These are phyloP conservation scores for Amblyraja radiata DNA, from an alignment of 2,797 vertebrate genomes.

Conservation along the genomic window DNA sequence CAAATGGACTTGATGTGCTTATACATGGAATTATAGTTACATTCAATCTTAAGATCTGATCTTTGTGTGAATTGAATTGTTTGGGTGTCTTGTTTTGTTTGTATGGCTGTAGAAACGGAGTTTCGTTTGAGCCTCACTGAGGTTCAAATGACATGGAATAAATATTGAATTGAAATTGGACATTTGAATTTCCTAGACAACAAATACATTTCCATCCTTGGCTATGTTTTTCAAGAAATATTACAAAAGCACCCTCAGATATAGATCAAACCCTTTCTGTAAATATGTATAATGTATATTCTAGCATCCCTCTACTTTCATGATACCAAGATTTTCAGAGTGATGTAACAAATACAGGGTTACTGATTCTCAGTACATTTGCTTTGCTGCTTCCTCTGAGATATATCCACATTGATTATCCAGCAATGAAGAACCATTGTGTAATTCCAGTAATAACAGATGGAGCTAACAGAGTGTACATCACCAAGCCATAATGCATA, in stretches of 20 bases:
- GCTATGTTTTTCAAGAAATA: background rate
- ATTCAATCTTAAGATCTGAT: background rate
- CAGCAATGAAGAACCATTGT: background rate
- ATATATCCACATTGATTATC: background rate
- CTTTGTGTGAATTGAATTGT: no score
- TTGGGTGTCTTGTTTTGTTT: no score
- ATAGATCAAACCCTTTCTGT: background rate
- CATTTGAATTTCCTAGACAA: no score
- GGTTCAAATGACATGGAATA: no score
- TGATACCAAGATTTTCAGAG: background rate
- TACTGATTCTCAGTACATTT: background rate
- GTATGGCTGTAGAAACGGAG: no score
- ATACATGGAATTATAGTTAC: background rate
- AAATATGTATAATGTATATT: background rate
- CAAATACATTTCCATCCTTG: background rate
- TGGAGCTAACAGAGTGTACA: background rate
- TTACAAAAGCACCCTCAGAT: background rate
- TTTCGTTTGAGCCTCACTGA: no score
- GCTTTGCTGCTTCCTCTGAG: conserved; percentile 1
- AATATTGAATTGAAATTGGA: no score
- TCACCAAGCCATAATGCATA: background rate
- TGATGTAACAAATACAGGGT: background rate
- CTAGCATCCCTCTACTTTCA: background rate
- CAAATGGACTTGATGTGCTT: background rate
- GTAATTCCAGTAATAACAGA: background rate